phyloP scores from a whole-genome alignment of 1,140 invertebrate species.

The Batillaria attramentaria region DNA sequence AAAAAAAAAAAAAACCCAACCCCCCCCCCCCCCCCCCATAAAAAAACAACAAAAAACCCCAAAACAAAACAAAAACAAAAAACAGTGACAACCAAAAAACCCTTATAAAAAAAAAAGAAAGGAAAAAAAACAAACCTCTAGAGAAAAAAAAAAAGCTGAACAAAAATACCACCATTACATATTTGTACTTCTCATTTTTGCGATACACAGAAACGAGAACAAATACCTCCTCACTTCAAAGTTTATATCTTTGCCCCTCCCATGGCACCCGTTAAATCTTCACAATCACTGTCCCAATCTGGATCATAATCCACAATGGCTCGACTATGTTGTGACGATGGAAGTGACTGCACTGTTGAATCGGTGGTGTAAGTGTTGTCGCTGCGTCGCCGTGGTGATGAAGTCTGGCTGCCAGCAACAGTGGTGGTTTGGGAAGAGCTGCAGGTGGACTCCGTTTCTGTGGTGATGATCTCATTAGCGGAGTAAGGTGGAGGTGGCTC shows the following conservation, averaged over 20 bases:
- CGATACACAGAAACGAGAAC: too few species aligned
- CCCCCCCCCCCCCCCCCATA: too few species aligned
- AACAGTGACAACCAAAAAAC: too few species aligned
- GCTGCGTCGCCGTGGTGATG: slow-evolving; percentile 34
- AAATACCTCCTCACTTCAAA: too few species aligned
- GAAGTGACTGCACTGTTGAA: slow-evolving; percentile 1
- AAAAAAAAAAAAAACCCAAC: too few species aligned
- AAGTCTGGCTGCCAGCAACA: slow-evolving; percentile 8
- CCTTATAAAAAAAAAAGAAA: too few species aligned
- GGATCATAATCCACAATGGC: slow-evolving; percentile 31
- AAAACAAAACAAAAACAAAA: too few species aligned
- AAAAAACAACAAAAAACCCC: too few species aligned
- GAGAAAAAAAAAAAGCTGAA: too few species aligned
- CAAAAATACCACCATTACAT: too few species aligned
- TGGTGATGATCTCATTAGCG: slow-evolving; percentile 17
- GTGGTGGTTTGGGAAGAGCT: slow-evolving; percentile 8
- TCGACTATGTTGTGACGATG: not conserved
- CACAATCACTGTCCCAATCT: slow-evolving; percentile 32
- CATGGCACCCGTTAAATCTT: slow-evolving; percentile 44
- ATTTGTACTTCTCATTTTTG: too few species aligned
- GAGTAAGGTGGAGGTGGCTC: slow-evolving; percentile 51
- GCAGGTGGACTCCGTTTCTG: not conserved
- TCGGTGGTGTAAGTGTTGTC: not conserved
- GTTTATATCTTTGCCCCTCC: slow-evolving; percentile 44
- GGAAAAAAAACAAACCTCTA: too few species aligned